phyloP scores from a whole-genome alignment of 2,797 vertebrate genomes.

The Brachyalestes nurse region DNA sequence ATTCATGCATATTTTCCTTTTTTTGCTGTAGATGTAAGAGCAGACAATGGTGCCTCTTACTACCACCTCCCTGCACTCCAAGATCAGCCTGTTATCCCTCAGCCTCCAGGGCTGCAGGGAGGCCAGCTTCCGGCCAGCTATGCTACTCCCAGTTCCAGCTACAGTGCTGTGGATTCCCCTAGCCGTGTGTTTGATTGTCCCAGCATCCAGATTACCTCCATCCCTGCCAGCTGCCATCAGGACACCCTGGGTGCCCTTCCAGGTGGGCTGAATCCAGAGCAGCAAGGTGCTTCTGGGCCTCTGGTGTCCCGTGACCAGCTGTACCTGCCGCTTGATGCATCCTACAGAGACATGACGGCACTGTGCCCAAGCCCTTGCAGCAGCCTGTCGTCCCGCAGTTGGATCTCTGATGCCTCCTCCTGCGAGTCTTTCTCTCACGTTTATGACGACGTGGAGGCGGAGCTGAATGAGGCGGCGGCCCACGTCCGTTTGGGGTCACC shows the following conservation, averaged over 20 bases:
- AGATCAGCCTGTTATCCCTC: constrained; percentile 78
- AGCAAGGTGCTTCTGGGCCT: constrained; percentile 41
- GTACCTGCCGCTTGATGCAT: constrained; percentile 71
- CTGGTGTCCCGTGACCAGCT: constrained; percentile 71
- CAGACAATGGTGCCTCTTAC: constrained; percentile 82
- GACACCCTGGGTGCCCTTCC: constrained; percentile 55
- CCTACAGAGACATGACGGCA: constrained; percentile 77
- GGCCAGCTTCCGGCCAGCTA: constrained; percentile 72
- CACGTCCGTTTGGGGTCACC: constrained; percentile 86
- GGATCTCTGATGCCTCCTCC: constrained; percentile 86
- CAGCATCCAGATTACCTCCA: constrained; percentile 91
- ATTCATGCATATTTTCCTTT: neutral
- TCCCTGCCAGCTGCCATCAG: constrained; percentile 68
- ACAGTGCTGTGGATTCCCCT: constrained; percentile 76
- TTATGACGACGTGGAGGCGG: constrained; percentile 90
- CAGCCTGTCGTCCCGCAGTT: constrained; percentile 80
- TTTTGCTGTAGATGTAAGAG: constrained; percentile 49
- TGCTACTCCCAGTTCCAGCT: constrained; percentile 78
- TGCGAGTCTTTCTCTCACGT: constrained; percentile 93
- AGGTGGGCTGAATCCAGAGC: constrained; percentile 59
- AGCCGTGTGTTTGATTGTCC: constrained; percentile 92
- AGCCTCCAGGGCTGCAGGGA: constrained; percentile 77
- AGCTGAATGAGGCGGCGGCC: constrained; percentile 88
- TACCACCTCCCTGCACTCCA: constrained; percentile 79
- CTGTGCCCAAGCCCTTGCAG: constrained; percentile 78